These are phyloP conservation scores for Venusia cambrica DNA, from an alignment of 2,888 invertebrate species.

Conservation along the genomic window DNA sequence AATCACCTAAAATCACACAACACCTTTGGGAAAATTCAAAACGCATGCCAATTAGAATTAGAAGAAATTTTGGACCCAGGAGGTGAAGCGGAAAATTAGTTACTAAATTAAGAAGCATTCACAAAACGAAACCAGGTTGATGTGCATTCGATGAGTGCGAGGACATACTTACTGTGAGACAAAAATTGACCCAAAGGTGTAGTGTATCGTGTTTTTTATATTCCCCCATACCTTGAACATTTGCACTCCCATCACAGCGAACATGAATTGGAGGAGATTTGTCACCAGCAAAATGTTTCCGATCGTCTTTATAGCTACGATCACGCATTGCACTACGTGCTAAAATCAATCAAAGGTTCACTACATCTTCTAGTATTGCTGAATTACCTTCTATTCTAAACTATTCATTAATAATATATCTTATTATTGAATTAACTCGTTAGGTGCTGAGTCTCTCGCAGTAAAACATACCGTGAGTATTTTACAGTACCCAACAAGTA, in stretches of 20 bases:
- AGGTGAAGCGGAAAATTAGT: conserved; percentile 56
- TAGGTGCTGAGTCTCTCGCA: too few species aligned
- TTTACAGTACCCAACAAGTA: too few species aligned
- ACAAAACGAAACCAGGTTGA: conserved; percentile 62
- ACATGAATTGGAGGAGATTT: conserved; percentile 99
- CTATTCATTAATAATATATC: too few species aligned
- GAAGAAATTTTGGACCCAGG: conserved; percentile 78
- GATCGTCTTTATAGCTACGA: conserved; percentile 99
- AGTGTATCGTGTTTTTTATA: conserved; percentile 36
- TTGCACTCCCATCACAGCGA: conserved; percentile 99
- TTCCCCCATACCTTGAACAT: conserved; percentile 96
- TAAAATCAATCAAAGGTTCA: conserved; percentile 72
- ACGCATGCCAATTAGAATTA: conserved; percentile 57
- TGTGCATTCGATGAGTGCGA: conserved; percentile 22
- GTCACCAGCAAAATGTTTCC: conserved; percentile 99
- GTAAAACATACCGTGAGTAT: too few species aligned
- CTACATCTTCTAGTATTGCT: conserved; percentile 6
- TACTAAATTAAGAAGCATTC: conserved; percentile 50
- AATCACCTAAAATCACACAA: conserved; percentile 63
- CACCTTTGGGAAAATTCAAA: conserved; percentile 72
- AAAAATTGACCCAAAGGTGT: conserved; percentile 73
- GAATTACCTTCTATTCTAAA: conserved; percentile 1
- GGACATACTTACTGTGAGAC: conserved; percentile 21
- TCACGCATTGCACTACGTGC: conserved; percentile 99
- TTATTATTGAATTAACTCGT: too few species aligned